Percentiles rank a stretch among this genome's conserved stretches.
These are phyloP conservation scores for Phaethornis superciliosus DNA, from an alignment of 2,113 vertebrate species.

Conservation along the genomic window DNA sequence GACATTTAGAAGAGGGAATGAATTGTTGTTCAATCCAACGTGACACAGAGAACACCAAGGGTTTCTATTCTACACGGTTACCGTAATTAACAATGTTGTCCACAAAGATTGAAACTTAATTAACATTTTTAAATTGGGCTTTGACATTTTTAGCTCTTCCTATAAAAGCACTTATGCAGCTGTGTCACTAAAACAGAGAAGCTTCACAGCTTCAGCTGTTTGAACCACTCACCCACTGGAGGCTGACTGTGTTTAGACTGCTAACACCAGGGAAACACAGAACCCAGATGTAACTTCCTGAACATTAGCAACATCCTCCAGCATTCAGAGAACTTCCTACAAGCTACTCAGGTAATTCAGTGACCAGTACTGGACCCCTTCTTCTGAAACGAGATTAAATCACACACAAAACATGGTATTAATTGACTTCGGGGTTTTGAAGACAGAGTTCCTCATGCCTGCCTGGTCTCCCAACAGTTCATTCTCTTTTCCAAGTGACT, in stretches of 20 bases:
- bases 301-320: neutral
- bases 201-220: neutral
- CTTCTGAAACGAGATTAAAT: neutral
- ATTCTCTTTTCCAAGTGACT: neutral
- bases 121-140: conserved; percentile 58
- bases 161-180: conserved; percentile 8
- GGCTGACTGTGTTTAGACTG: neutral
- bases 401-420: neutral
- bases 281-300: neutral
- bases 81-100: conserved; percentile 46
- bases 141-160: conserved; percentile 41
- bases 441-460: neutral
- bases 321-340: neutral
- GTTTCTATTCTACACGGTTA: conserved; percentile 7
- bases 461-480: neutral
- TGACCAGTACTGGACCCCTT: neutral
- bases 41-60: conserved; percentile 27
- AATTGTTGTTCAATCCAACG: neutral
- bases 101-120: conserved; percentile 54
- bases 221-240: neutral
- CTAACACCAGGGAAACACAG: neutral
- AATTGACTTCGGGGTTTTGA: neutral
- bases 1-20: conserved; percentile 5
- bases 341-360: neutral
- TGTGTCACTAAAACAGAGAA: neutral